Base-by-base conservation (phyloP, 2,888 invertebrate genomes). In the Heteromurus nitidus region DNA sequence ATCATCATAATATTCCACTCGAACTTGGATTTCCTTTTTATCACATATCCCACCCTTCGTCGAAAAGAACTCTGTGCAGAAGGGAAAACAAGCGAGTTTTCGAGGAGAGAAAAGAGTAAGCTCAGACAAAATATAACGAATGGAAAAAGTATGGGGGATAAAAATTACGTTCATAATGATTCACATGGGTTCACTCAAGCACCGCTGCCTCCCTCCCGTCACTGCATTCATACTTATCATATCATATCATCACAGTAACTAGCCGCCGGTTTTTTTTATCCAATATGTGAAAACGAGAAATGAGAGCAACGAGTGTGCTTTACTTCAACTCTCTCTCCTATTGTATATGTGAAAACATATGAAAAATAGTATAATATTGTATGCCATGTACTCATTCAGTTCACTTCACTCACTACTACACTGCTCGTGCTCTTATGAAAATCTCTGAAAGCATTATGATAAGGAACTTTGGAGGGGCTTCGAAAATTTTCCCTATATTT, bases 111-210 rank as follows among this genome's bases (percentile, higher is more conserved):
- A 36, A 36, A 36, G 50, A 5, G 50, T 50, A 50, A 13, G n/a
- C n/a, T 11, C 16, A 28, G 53, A 53, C 16, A 20, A 22, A 31
- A 31, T 50, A 18, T 60, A 44, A 55, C 9, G 64, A 64, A 42
- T 28, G 30, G 18, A 64, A 50, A 74, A 65, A 67, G 62, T 67
- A 69, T 36, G 47, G 84, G 83, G 85, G 85, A 85, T 86, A 87
- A 87, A 86, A 87, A 87, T 87, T 87, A 86, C 86, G 84, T 84
- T 85, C 84, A 85, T 86, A 87, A 87, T 87, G 87, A 87, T 87
- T 86, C 87, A 85, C 87, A 85, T 84, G 86, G 86, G 86, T 62
- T 83, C 72, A 70, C 77, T 77, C 68, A 62, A 77, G 62, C 62
- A 47, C 26, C 67, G 24, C 47, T 18, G 9, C 47, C 44, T 74